Evolutionary conservation across 2,888 invertebrate genomes (phyloP), one percentile per base, ranked within the genome.

Genomic region (Stenodema calcarata): DNA sequence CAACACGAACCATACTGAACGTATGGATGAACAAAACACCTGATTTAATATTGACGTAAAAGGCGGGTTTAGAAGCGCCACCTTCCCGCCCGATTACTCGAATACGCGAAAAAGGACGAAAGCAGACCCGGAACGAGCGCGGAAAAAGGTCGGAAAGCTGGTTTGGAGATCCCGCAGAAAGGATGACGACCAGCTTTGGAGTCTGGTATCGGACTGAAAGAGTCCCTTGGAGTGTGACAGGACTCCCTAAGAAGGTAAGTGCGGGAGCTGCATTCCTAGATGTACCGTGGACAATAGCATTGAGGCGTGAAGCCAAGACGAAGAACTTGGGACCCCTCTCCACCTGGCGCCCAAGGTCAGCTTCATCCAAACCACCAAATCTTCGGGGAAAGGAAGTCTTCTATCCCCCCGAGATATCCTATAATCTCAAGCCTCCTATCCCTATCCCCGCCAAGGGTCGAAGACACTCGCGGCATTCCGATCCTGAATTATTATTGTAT

Each of bases 1-100:
- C 88, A 69, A 89, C 89, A 30, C 89, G 90, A 87, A 89, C 89
- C 89, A 88, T 89, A 84, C 28, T 80, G 23, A 62, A 47, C 12
- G 35, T 35, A 35, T 35, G 4, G 35, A 35, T 35, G 35, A 35
- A 7, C 47, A 47, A 47, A 4, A 47, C 47, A 11, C 7, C 6
- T 11, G 42, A 9, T 47, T 47, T 47, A 12, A 12, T 47, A 16
- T 12, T 12, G 12, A 42, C 7, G 11, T 42, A 11, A 42, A 47
- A 2, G 16, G 7, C 14, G 47, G 16, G 16, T 12, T 47, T 47
- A 16, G 47, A n/a, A n/a, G n/a, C n/a, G n/a, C n/a, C n/a, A n/a
- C n/a, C n/a, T 47, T 47, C 47, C 47, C 47, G 62, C 62, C 3
- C 23, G 62, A 62, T 23, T 62, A 23, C 3, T 54, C 18, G 62